phyloP scores from a whole-genome alignment of 2,113 vertebrate species.

The Trochalopteron elliotii region DNA sequence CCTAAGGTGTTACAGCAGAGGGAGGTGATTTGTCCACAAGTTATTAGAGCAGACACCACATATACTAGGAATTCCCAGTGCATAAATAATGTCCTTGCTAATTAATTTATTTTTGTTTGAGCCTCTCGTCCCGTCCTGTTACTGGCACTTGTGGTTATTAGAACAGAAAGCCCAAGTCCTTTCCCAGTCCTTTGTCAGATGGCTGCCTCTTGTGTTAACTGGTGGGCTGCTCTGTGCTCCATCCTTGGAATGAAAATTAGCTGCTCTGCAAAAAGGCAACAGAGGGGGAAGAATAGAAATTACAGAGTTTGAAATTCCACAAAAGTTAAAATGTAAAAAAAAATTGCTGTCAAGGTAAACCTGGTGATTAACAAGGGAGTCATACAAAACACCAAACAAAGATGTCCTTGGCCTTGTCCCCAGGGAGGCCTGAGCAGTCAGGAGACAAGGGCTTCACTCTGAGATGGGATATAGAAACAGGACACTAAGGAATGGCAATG shows the following conservation, averaged over 20 bases:
- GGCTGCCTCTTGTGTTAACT: not conserved
- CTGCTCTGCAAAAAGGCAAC: not conserved
- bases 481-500: not conserved
- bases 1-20: not conserved
- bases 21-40: conserved; percentile 20
- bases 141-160: conserved; percentile 22
- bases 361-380: not conserved
- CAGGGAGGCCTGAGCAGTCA: not conserved
- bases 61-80: conserved; percentile 52
- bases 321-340: not conserved
- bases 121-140: not conserved
- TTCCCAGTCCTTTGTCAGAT: conserved; percentile 24
- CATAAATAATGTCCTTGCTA: conserved; percentile 65
- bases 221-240: not conserved
- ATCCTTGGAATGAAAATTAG: conserved; percentile 19
- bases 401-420: not conserved
- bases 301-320: not conserved
- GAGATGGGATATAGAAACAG: not conserved
- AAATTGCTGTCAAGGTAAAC: not conserved
- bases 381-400: not conserved
- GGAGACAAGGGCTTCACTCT: not conserved
- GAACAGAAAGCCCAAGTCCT: not conserved
- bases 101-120: conserved; percentile 63
- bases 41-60: conserved; percentile 60
- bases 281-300: not conserved